These are phyloP conservation scores for Trachelus troglodyta DNA, from an alignment of 2,888 invertebrate genomes.

Conservation along the genomic window DNA sequence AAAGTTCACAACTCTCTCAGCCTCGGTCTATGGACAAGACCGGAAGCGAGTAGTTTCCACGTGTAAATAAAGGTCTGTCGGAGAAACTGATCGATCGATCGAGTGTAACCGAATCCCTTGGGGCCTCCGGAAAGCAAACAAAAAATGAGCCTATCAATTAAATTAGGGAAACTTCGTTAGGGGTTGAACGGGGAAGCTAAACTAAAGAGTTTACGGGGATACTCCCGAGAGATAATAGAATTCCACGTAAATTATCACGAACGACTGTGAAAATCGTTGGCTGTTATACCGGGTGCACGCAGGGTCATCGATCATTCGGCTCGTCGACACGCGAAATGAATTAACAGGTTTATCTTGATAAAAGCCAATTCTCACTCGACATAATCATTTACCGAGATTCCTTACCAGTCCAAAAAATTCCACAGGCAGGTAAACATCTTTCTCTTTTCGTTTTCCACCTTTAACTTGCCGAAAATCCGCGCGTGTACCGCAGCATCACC, in stretches of 20 bases:
- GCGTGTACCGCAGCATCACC: background rate
- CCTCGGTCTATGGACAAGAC: no score
- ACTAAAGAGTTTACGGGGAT: no score
- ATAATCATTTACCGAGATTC: conserved; percentile 20
- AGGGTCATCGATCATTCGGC: background rate
- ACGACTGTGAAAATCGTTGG: background rate
- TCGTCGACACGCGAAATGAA: background rate
- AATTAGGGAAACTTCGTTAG: no score
- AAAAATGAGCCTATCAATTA: no score
- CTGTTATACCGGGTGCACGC: background rate
- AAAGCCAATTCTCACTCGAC: background rate
- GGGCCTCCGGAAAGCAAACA: no score
- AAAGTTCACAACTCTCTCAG: no score
- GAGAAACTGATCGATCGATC: no score
- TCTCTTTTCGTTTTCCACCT: background rate
- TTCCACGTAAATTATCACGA: background rate
- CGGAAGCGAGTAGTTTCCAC: no score
- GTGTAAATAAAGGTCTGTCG: no score
- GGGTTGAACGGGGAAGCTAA: no score
- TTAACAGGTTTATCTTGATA: background rate
- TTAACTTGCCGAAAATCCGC: background rate
- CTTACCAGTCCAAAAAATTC: conserved; percentile 74
- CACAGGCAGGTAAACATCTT: conserved; percentile 74
- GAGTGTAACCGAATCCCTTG: no score
- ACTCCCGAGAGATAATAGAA: background rate